Percentiles rank a stretch among this genome's conserved stretches.
phyloP scores from a whole-genome alignment of 2,797 vertebrate species.

The Monodelphis domestica region DNA sequence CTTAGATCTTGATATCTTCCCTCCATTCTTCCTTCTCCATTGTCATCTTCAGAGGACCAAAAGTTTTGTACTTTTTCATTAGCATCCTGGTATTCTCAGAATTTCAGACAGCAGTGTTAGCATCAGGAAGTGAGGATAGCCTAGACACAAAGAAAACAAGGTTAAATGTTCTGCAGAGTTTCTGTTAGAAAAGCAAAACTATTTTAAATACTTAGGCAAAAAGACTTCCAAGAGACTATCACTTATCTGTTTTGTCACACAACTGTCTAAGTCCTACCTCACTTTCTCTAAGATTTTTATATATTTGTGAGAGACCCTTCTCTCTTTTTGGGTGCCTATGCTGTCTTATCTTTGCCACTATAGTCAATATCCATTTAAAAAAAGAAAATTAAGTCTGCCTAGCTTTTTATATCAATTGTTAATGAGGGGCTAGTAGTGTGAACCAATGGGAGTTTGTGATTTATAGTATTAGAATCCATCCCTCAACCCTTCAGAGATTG shows the following conservation, averaged over 20 bases:
- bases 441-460: not conserved
- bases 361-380: not conserved
- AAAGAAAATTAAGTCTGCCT: too few relatives aligned
- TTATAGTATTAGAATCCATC: not conserved
- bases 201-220: not conserved
- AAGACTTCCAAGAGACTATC: not conserved
- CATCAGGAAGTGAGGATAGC: too few relatives aligned
- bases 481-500: not conserved
- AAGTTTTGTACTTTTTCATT: not conserved
- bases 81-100: not conserved
- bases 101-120: not conserved
- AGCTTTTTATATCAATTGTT: not conserved
- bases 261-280: not conserved
- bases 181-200: not conserved
- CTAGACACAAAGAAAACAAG: too few relatives aligned
- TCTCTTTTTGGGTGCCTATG: not conserved
- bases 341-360: not conserved
- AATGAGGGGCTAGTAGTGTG: not conserved
- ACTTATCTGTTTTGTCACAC: not conserved
- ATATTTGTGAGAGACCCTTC: not conserved
- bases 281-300: not conserved
- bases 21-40: not conserved
- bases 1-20: too few relatives aligned
- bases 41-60: not conserved
- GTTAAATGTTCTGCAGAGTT: too few relatives aligned